These are phyloP conservation scores for Acleris laterana DNA, from an alignment of 2,888 invertebrate genomes.

Conservation along the genomic window DNA sequence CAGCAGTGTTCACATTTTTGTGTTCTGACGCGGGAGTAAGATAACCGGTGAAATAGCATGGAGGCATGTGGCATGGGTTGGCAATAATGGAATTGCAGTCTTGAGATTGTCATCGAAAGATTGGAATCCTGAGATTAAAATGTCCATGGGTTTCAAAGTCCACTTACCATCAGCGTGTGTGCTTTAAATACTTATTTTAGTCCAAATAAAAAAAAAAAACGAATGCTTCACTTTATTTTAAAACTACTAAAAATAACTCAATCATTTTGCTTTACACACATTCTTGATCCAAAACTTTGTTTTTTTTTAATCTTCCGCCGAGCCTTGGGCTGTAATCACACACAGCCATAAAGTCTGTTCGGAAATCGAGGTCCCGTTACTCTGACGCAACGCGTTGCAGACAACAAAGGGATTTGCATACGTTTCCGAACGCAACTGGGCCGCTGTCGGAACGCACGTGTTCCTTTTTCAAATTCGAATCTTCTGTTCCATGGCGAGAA, in stretches of 20 bases:
- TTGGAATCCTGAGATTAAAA: too few species aligned
- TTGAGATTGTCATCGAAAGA: too few species aligned
- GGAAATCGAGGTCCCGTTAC: conserved; percentile 63
- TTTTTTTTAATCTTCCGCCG: conserved; percentile 21
- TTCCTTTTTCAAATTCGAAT: conserved; percentile 46
- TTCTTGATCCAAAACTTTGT: too few species aligned
- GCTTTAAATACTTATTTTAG: too few species aligned
- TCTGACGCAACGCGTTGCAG: conserved; percentile 63
- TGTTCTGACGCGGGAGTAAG: too few species aligned
- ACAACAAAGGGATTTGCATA: conserved; percentile 82
- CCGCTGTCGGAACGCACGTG: conserved; percentile 41
- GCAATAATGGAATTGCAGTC: too few species aligned
- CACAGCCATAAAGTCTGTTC: conserved; percentile 50
- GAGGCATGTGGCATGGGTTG: too few species aligned
- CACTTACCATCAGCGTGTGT: too few species aligned
- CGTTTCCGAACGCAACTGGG: conserved; percentile 67
- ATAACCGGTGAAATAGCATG: too few species aligned
- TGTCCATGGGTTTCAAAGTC: too few species aligned
- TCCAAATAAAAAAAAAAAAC: too few species aligned
- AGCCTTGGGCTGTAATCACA: conserved; percentile 32
- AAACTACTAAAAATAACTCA: not conserved
- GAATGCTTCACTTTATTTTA: not conserved
- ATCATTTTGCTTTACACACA: not conserved
- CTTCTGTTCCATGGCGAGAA: conserved; percentile 36
- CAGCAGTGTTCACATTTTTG: too few species aligned